phyloP scores from a whole-genome alignment of 2,888 invertebrate species.

The Aphidoletes aphidimyza region DNA sequence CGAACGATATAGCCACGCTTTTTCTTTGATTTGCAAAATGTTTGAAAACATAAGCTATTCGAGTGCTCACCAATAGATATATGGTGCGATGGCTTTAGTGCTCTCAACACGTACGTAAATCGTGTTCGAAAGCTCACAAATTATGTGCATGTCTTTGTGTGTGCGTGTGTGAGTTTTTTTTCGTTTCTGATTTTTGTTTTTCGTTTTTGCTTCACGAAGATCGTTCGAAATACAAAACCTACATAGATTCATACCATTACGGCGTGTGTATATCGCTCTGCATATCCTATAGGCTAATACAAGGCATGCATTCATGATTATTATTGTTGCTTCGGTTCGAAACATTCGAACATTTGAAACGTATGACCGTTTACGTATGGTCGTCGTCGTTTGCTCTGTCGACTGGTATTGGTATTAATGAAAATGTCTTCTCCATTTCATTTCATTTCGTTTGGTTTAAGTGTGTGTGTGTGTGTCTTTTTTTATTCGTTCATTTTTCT shows the following conservation, averaged over 20 bases:
- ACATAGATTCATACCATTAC: constrained; percentile 6
- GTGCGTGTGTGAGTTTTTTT: too few relatives aligned
- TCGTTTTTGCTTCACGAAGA: neutral
- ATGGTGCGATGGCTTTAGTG: constrained; percentile 21
- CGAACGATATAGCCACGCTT: too few relatives aligned
- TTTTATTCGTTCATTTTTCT: too few relatives aligned
- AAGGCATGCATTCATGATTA: constrained; percentile 2
- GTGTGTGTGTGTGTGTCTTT: too few relatives aligned
- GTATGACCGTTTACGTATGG: neutral
- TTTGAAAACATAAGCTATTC: constrained; percentile 11
- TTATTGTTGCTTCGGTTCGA: neutral
- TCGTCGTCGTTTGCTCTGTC: neutral
- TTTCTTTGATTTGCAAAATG: neutral
- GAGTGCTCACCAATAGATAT: constrained; percentile 18
- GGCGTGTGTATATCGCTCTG: neutral
- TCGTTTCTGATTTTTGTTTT: neutral
- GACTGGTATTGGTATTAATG: neutral
- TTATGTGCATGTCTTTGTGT: too few relatives aligned
- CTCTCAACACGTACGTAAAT: constrained; percentile 44
- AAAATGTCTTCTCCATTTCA: constrained; percentile 27
- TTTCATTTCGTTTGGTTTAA: too few relatives aligned
- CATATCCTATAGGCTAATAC: constrained; percentile 8
- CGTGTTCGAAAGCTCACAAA: constrained; percentile 15
- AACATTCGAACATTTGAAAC: neutral
- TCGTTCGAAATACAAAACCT: neutral